A percentile compares a stretch with the other conserved stretches of the same genome.
Conservation (phyloP, 2,113 vertebrate genomes). For the Solenodon paradoxus region DNA sequence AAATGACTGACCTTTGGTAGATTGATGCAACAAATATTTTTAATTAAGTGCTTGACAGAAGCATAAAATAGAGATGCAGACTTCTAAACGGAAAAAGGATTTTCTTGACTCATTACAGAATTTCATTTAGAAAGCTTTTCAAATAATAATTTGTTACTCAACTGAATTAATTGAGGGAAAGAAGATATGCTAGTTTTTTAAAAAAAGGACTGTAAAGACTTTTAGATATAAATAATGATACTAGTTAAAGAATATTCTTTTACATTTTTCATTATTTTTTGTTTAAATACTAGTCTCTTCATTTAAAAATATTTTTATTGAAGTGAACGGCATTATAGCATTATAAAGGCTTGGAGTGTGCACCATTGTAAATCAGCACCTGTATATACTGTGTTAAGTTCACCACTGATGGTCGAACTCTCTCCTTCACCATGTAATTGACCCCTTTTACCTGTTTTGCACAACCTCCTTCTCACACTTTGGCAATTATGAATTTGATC, state of each 20-base stretch:
- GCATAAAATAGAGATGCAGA: not conserved
- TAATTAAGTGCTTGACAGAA: not conserved
- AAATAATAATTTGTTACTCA: not conserved
- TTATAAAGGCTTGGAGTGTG: too few species aligned
- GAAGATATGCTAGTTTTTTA: not conserved
- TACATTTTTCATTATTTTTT: too few species aligned
- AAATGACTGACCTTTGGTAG: not conserved
- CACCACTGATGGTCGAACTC: too few species aligned
- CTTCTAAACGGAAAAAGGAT: not conserved
- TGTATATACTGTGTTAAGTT: too few species aligned
- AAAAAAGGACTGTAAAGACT: conserved; percentile 17
- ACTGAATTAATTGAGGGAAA: conserved; percentile 1
- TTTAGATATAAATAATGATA: not conserved
- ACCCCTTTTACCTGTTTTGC: too few species aligned
- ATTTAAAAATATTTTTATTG: too few species aligned
- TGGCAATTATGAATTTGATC: too few species aligned
- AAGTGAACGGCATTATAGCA: too few species aligned
- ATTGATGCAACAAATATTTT: not conserved
- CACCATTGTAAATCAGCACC: too few species aligned
- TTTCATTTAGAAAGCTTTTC: not conserved
- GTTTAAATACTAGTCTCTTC: too few species aligned
- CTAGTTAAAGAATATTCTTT: not conserved
- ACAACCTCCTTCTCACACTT: too few species aligned
- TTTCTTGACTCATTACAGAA: not conserved
- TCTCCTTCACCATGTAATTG: too few species aligned